phyloP scores from a whole-genome alignment of 2,888 invertebrate genomes.

The Epirrhoe alternata region DNA sequence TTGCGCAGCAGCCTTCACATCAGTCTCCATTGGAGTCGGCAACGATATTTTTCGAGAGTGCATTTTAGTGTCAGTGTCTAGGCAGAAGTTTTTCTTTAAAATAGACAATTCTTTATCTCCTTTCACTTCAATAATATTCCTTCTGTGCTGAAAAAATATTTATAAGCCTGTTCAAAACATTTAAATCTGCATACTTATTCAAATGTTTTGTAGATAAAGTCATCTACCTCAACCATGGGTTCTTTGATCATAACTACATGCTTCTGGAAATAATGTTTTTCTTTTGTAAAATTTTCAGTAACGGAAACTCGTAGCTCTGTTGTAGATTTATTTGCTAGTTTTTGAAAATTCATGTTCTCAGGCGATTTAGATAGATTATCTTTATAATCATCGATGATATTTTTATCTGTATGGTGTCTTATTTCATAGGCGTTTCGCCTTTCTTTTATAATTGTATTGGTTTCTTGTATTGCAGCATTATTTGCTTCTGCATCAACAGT shows the following conservation, averaged over 20 bases:
- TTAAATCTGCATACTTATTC: not conserved
- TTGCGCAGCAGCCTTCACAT: constrained; percentile 42
- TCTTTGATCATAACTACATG: constrained; percentile 22
- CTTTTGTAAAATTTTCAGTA: constrained; percentile 7
- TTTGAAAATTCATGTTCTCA: not conserved
- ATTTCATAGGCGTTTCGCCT: not conserved
- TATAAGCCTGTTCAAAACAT: not conserved
- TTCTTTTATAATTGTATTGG: not conserved
- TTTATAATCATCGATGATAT: constrained; percentile 6
- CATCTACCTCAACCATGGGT: constrained; percentile 21
- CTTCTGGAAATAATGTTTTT: constrained; percentile 8
- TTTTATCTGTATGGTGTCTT: not conserved
- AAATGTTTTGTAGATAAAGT: not conserved
- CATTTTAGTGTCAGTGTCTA: constrained; percentile 15
- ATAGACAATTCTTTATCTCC: constrained; percentile 28
- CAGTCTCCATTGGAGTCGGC: constrained; percentile 23
- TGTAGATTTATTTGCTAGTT: constrained; percentile 4
- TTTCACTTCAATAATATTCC: constrained; percentile 9
- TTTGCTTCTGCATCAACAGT: not conserved
- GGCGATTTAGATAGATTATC: not conserved
- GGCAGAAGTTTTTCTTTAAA: constrained; percentile 46
- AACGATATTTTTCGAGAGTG: not conserved
- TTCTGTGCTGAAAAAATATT: constrained; percentile 11
- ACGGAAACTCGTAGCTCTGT: constrained; percentile 6
- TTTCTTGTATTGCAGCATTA: not conserved